Percentiles rank a stretch among this genome's conserved stretches.
Conservation (phyloP, 2,888 invertebrate species). For the Pelosia muscerda region DNA sequence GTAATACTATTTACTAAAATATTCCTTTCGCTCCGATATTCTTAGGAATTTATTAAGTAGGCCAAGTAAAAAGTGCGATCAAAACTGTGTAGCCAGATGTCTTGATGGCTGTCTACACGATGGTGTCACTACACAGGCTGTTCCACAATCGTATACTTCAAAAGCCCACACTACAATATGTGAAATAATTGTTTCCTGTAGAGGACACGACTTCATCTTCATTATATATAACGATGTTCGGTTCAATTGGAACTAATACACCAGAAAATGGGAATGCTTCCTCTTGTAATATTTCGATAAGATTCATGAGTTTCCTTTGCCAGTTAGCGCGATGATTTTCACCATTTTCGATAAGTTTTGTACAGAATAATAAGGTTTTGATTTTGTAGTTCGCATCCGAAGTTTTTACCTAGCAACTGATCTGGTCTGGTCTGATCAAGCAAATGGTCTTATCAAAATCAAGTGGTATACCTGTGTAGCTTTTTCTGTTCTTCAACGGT, state of each 20-base stretch:
- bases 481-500: no score
- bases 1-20: no score
- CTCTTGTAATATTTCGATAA: conserved; percentile 5
- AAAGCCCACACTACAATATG: background rate
- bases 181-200: background rate
- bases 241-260: conserved; percentile 8
- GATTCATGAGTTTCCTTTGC: conserved; percentile 3
- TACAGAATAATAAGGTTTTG: background rate
- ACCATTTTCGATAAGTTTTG: background rate
- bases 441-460: no score
- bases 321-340: background rate
- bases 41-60: no score
- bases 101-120: background rate
- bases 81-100: no score
- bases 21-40: no score
- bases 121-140: background rate
- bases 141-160: no score
- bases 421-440: no score
- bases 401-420: no score
- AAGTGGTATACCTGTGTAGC: no score
- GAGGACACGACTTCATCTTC: background rate
- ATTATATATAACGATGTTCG: conserved; percentile 1
- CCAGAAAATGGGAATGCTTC: conserved; percentile 3
- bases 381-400: background rate
- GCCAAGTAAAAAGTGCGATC: no score